A percentile compares a stretch with the other conserved stretches of the same genome.
Evolutionary conservation across 2,888 invertebrate genomes (phyloP).

Genomic region (Tinea trinotella): DNA sequence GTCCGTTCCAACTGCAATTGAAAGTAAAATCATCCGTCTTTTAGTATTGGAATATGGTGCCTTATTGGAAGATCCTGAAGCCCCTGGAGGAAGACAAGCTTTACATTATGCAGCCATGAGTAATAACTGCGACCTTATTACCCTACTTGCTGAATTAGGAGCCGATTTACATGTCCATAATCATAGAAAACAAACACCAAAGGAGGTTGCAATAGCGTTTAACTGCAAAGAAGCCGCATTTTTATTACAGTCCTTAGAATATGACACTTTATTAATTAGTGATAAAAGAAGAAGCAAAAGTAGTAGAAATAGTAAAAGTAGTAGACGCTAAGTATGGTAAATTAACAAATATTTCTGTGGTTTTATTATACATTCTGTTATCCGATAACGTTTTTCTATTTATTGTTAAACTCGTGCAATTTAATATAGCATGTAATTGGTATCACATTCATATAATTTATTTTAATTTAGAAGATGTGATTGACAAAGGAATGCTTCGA

Average conservation of each 20-base stretch:
- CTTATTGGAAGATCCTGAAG: conserved; percentile 42
- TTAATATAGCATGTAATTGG: no score
- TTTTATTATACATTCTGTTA: no score
- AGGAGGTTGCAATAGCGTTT: conserved; percentile 46
- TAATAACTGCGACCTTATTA: conserved; percentile 47
- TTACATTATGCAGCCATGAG: conserved; percentile 67
- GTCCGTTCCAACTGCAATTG: conserved; percentile 44
- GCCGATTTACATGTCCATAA: conserved; percentile 43
- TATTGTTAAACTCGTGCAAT: no score
- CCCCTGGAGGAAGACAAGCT: conserved; percentile 55
- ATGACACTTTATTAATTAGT: conserved; percentile 2
- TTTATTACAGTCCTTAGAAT: conserved; percentile 26
- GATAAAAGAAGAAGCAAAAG: neutral
- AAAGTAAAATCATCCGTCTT: conserved; percentile 43
- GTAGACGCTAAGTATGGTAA: no score
- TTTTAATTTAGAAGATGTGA: no score
- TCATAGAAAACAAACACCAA: conserved; percentile 48
- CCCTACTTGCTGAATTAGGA: conserved; percentile 42
- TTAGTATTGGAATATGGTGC: conserved; percentile 44
- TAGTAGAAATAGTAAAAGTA: no score
- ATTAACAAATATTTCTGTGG: no score
- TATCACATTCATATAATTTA: no score
- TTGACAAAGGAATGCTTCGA: no score
- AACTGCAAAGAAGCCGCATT: conserved; percentile 37
- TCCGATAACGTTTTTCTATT: no score